These are phyloP conservation scores for Antechinus stuartii DNA, from an alignment of 2,113 vertebrate genomes.

Conservation along the genomic window DNA sequence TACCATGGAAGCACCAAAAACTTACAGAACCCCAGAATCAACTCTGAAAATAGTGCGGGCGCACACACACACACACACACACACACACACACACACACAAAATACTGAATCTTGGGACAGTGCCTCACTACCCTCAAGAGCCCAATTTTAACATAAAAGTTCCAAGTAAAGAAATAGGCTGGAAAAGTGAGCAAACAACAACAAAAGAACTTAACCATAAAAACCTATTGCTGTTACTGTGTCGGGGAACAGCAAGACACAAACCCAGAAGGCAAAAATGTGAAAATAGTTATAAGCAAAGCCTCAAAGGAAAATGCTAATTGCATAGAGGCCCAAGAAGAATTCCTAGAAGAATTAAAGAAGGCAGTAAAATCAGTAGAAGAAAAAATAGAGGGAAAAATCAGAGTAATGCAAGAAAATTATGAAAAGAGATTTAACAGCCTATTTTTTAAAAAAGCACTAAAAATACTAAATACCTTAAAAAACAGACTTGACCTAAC, in stretches of 20 bases:
- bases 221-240: neutral
- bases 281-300: neutral
- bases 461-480: neutral
- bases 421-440: neutral
- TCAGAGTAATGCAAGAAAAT: neutral
- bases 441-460: neutral
- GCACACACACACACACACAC: too few species aligned
- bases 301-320: neutral
- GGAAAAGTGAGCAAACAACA: neutral
- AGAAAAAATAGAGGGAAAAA: neutral
- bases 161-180: neutral
- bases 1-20: neutral
- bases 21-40: neutral
- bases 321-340: neutral
- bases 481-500: neutral
- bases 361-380: neutral
- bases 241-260: neutral
- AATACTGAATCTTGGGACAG: neutral
- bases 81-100: neutral
- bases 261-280: neutral
- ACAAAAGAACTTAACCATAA: neutral
- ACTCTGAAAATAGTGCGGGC: neutral
- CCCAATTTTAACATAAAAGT: neutral
- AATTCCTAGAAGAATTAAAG: neutral
- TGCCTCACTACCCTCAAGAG: neutral